phyloP scores from a whole-genome alignment of 2,888 invertebrate genomes.

The Morpho achilles region DNA sequence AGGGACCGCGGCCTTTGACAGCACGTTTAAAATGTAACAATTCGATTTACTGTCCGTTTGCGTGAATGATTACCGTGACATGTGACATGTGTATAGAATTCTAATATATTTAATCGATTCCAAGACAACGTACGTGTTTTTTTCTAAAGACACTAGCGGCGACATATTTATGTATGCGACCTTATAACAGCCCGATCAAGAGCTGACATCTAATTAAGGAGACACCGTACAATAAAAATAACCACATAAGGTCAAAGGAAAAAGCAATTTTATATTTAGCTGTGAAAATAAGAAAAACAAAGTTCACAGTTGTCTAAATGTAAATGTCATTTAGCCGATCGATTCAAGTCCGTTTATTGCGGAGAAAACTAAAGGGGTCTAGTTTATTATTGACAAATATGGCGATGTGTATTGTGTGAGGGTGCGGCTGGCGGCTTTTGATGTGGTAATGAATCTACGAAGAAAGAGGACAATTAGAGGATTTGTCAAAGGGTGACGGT shows the following conservation, averaged over 20 bases:
- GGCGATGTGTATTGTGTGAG: not conserved
- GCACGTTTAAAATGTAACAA: not conserved
- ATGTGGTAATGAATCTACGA: constrained; percentile 3
- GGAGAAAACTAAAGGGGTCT: constrained; percentile 1
- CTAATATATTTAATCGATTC: not conserved
- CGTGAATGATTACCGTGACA: constrained; percentile 2
- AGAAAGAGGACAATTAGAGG: not conserved
- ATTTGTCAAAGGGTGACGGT: no score
- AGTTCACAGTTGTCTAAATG: constrained; percentile 1
- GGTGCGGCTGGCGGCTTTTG: constrained; percentile 3
- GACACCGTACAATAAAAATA: not conserved
- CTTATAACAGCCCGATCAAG: constrained; percentile 1
- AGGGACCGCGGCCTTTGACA: constrained; percentile 2
- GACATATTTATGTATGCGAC: not conserved
- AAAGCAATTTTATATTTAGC: constrained; percentile 1
- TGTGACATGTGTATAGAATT: constrained; percentile 1
- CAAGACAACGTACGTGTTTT: constrained; percentile 1
- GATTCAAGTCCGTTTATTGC: not conserved
- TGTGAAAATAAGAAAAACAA: not conserved
- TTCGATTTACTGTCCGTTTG: not conserved
- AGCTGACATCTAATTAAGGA: constrained; percentile 2
- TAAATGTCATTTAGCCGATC: not conserved
- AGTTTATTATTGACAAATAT: not conserved
- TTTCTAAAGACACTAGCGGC: not conserved
- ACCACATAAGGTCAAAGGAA: not conserved